Evolutionary conservation across 2,797 vertebrate genomes (phyloP), one percentile per base, ranked within the genome.

Genomic region (Protosalanx chinensis): DNA sequence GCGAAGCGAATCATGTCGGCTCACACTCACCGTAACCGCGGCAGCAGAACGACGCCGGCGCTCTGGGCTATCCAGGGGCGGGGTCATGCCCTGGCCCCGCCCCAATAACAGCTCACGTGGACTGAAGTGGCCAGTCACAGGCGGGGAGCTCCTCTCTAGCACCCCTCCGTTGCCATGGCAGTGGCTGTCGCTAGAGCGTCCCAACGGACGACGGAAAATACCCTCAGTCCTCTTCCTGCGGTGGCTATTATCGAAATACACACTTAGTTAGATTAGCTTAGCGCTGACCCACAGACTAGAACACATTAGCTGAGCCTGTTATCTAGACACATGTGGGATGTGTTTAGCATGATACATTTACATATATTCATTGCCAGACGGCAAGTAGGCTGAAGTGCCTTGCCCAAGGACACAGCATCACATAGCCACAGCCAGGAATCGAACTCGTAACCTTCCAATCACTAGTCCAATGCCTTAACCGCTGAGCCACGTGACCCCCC

Each of bases 41-140:
- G 96, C 95, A 0, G 93, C 92, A 0, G 95, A 95, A 62, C 95
- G 90, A 1, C 95, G 95, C 2, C 95, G 89, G 53, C 95, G 92
- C 74, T 98, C 97, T 0, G 97, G 97, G 87, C 97, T 98, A 87
- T 98, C 96, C 0, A 93, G 92, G 1, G 91, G 94, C 60, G 95
- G 93, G 1, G 86, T 88, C 72, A 90, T 6, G n/a, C 87, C 90
- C 70, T 89, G 88, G 75, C 81, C 90, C 23, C 95, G 93, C 5
- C 94, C 97, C 64, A 97, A 94, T 64, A 98, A 91, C 73, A 97
- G 92, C 73, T 94, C 93, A 53, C 97, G 92, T n/a, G 97, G 95
- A 53, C 94, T 95, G 85, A 94, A 94, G 86, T 97, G 97, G 61
- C 94, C 92, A 20, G 91, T 95, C 82, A 91, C 91, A 0, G 86